Conservation (phyloP, 1,140 invertebrate genomes). For the Bradysia coprophila region DNA sequence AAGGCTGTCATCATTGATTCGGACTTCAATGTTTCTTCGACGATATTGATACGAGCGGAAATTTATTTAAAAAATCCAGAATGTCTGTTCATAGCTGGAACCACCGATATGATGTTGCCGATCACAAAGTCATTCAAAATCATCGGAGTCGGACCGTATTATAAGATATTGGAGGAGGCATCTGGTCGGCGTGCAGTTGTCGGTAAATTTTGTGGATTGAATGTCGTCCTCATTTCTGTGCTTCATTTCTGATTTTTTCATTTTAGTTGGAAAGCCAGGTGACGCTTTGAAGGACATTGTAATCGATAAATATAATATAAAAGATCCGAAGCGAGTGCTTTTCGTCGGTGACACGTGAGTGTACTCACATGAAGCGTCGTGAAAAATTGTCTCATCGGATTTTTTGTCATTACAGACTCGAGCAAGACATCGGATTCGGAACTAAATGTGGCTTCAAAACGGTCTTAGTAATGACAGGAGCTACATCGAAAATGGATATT, state of each 20-base stretch:
- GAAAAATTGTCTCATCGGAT: not conserved
- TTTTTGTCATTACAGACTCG: not conserved
- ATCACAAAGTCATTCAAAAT: not conserved
- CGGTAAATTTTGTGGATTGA: too few relatives aligned
- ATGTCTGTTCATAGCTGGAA: not conserved
- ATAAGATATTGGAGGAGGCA: not conserved
- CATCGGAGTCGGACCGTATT: not conserved
- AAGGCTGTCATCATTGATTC: not conserved
- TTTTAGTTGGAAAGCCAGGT: not conserved
- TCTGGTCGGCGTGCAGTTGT: not conserved
- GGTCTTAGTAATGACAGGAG: not conserved
- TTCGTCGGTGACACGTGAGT: not conserved
- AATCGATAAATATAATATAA: not conserved
- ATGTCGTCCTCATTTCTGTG: too few relatives aligned
- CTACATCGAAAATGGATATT: not conserved
- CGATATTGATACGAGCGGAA: not conserved
- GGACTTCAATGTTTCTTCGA: not conserved
- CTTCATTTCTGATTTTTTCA: too few relatives aligned
- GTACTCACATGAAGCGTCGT: not conserved
- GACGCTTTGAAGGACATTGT: not conserved
- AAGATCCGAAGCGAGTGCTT: not conserved
- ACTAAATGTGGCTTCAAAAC: not conserved
- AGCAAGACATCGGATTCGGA: not conserved
- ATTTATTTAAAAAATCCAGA: not conserved
- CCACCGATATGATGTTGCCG: not conserved